Evolutionary conservation across 2,888 invertebrate genomes (phyloP), one percentile per base, ranked within the genome.

Genomic region (Polymixis lichenea): DNA sequence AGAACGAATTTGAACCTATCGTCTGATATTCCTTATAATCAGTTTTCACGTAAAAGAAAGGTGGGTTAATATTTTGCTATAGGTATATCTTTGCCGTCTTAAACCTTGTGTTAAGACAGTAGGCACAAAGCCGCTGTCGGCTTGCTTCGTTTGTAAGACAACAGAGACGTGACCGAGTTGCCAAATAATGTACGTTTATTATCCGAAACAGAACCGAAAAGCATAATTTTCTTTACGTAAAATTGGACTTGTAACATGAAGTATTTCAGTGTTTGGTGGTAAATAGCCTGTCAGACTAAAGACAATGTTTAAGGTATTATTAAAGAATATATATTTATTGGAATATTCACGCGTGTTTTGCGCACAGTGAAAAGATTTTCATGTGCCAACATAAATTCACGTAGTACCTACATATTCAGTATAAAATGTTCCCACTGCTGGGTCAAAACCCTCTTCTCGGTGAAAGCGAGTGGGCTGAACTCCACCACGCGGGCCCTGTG

Each of bases 111-210:
- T 71, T 85, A 85, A 82, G 82, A 78, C 71, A 65, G 72, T 68
- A 73, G 66, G 78, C 56, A 76, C 64, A 85, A 78, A 83, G 67
- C 72, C 73, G 75, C 78, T 85, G 83, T 81, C 83, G 70, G 77
- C 73, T 77, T 68, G 82, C 85, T 84, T 86, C 87, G 86, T 84
- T 86, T 86, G 86, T 86, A 82, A 87, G 84, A 87, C 86, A 86
- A 82, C 80, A 76, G 43, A 67, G n/a, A 86, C 86, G 86, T 86
- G 86, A 86, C 86, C 53, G 77, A 71, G 82, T 82, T 86, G 80
- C 87, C 84, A 86, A 86, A 86, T 86, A 87, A 78, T 87, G 65
- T 86, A 77, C 76, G 82, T 77, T 83, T 84, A 84, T 87, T 83
- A 84, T 83, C 75, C 74, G 80, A 76, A 86, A 77, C 71, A 78